Base-by-base conservation (phyloP, 2,888 invertebrate genomes). In the Carpatolechia fugitivella region DNA sequence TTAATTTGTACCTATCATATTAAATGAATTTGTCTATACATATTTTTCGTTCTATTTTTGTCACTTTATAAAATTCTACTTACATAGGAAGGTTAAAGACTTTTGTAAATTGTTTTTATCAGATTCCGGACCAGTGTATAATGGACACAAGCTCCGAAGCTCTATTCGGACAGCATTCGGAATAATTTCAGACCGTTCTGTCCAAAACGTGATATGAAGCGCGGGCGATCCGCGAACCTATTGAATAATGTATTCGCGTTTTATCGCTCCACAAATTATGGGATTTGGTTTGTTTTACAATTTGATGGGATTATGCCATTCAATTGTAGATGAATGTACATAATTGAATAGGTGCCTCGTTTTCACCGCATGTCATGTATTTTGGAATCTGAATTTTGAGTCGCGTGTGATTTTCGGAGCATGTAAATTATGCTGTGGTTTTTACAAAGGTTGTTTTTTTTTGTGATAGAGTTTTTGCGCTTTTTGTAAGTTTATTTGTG, bases 161-260 rank as follows among this genome's bases (percentile, higher is more conserved):
- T 18, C 40, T 6, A 41, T 41, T 20, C 40, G 40, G 14, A 41
- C 40, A 41, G 11, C 40, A 41, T 41, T 41, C 18, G 11, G 40
- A 41, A 41, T 41, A 20, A 41, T 18, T 20, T 18, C 30, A 13
- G 46, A 20, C 30, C 6, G 30, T 5, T 46, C 44, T 46, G 30
- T 29, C 20, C 10, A 41, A 41, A 46, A 46, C 30, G 46, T 29
- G 30, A 46, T 46, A 14, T 46, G 30, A 29, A 41, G 18, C 8
- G 14, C 30, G 33, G 31, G 14, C 5, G 33, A 33, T 48, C 33
- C 18, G 7, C 31, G 14, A 24, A 24, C 44, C 20, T 48, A 48
- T 48, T 48, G 48, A 48, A 48, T 48, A 31, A 48, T 48, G 48
- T 48, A 48, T 48, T 48, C 33, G 0, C 33, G 18, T 31, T 48